Percentiles rank a stretch among this genome's conserved stretches.
These are phyloP conservation scores for Dilophus febrilis DNA, from an alignment of 2,888 invertebrate genomes.

Conservation along the genomic window DNA sequence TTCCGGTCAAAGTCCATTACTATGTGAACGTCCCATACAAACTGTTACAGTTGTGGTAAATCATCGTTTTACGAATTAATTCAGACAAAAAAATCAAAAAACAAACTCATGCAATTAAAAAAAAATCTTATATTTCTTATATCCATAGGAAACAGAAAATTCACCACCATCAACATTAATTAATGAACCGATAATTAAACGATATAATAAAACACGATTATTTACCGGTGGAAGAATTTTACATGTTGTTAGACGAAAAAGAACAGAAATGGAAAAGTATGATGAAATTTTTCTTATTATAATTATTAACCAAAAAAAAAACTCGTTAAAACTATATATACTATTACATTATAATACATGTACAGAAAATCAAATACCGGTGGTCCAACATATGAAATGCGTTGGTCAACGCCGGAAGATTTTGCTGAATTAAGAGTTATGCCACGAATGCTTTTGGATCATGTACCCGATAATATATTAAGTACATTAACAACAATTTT, in stretches of 20 bases:
- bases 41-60: conserved; percentile 40
- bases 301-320: conserved; percentile 29
- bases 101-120: no score
- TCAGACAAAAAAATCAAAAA: no score
- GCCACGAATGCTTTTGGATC: conserved; percentile 73
- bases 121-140: conserved; percentile 1
- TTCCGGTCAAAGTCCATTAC: conserved; percentile 30
- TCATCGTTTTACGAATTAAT: no score
- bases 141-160: conserved; percentile 40
- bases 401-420: conserved; percentile 65
- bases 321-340: no score
- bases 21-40: conserved; percentile 32
- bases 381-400: conserved; percentile 52
- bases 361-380: conserved; percentile 43
- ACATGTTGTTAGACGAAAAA: conserved; percentile 55
- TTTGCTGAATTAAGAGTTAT: conserved; percentile 69
- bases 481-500: conserved; percentile 48
- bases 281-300: conserved; percentile 25
- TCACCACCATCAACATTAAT: conserved; percentile 46
- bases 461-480: conserved; percentile 64
- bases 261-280: conserved; percentile 46
- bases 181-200: conserved; percentile 44
- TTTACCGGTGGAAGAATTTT: conserved; percentile 68
- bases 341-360: no score
- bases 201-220: conserved; percentile 51